A percentile compares a stretch with the other conserved stretches of the same genome.
phyloP scores from a whole-genome alignment of 2,888 invertebrate genomes.

The Tipula unca region DNA sequence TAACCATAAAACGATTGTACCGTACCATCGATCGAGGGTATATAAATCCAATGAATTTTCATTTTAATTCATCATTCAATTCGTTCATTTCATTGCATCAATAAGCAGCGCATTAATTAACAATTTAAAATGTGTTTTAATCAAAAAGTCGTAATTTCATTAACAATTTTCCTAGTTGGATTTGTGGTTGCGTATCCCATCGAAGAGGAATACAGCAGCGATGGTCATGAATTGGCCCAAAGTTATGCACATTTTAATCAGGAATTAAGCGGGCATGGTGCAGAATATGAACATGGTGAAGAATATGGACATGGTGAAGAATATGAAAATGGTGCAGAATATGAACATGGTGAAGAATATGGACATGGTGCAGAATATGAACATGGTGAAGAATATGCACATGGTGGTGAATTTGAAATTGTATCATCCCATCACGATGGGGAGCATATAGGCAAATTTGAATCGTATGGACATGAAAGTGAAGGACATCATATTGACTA shows the following conservation, averaged over 20 bases:
- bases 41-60: background rate
- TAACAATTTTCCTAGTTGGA: background rate
- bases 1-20: background rate
- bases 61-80: background rate
- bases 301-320: background rate
- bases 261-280: slow-evolving; percentile 1
- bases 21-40: background rate
- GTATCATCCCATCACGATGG: background rate
- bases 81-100: background rate
- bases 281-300: background rate
- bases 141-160: background rate
- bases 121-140: background rate
- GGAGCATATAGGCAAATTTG: background rate
- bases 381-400: background rate
- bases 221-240: slow-evolving; percentile 14
- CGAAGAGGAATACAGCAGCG: background rate
- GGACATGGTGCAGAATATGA: background rate
- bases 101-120: background rate
- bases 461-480: background rate
- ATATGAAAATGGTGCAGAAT: background rate
- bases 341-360: background rate
- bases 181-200: background rate
- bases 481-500: slow-evolving; percentile 21
- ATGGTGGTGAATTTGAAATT: background rate
- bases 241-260: slow-evolving; percentile 22